Percentiles rank a stretch among this genome's conserved stretches.
Conservation (phyloP, 2,888 invertebrate genomes). For the Sipha maydis region DNA sequence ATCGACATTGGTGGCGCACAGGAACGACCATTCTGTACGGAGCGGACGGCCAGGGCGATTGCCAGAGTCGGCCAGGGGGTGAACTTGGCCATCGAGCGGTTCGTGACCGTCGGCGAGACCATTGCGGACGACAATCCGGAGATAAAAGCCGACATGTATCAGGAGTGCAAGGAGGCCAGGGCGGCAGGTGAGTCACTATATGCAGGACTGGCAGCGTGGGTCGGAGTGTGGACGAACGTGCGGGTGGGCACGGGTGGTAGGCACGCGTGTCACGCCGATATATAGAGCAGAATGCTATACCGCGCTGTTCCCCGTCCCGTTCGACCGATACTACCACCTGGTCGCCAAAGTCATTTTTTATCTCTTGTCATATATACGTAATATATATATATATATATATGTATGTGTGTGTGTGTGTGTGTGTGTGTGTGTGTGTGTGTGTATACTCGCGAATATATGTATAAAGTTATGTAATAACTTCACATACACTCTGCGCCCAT, state of each 20-base stretch:
- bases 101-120: slow-evolving; percentile 97
- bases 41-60: slow-evolving; percentile 77
- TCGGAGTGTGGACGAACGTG: background rate
- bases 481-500: background rate
- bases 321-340: background rate
- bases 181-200: slow-evolving; percentile 80
- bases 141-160: slow-evolving; percentile 95
- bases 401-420: background rate
- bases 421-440: too few relatives aligned
- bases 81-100: slow-evolving; percentile 95
- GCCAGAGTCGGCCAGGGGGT: slow-evolving; percentile 95
- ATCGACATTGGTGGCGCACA: slow-evolving; percentile 88
- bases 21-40: slow-evolving; percentile 73
- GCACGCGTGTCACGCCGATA: slow-evolving; percentile 25
- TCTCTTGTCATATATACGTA: slow-evolving; percentile 18
- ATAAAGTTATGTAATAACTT: too few relatives aligned
- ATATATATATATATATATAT: too few relatives aligned
- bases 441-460: too few relatives aligned
- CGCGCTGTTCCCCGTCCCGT: background rate
- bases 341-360: slow-evolving; percentile 11
- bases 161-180: slow-evolving; percentile 96
- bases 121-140: slow-evolving; percentile 98
- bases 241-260: background rate
- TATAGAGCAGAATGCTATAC: slow-evolving; percentile 7
- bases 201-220: background rate